These are phyloP conservation scores for Scyliorhinus canicula DNA, from an alignment of 2,797 vertebrate genomes.

Conservation along the genomic window DNA sequence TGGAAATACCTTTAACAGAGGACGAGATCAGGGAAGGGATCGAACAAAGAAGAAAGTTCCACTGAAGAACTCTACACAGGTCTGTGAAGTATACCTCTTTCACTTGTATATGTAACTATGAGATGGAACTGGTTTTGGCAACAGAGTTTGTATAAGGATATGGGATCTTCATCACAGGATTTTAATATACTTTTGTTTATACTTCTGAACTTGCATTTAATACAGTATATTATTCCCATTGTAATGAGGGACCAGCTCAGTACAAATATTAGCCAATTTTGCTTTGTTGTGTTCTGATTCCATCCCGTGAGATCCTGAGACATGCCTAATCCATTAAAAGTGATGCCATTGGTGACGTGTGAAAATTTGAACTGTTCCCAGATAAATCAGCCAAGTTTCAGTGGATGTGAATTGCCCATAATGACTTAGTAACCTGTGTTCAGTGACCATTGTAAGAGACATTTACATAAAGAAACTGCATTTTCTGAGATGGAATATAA, in stretches of 20 bases:
- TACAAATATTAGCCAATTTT: neutral
- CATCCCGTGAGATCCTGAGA: neutral
- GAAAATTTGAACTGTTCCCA: neutral
- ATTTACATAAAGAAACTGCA: neutral
- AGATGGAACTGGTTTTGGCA: neutral
- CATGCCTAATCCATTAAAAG: neutral
- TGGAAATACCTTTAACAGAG: slow-evolving; percentile 67
- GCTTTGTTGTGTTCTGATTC: neutral
- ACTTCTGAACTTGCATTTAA: neutral
- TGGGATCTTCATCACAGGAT: neutral
- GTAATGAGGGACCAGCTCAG: neutral
- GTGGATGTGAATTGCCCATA: neutral
- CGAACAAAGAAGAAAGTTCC: slow-evolving; percentile 81
- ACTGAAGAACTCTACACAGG: slow-evolving; percentile 84
- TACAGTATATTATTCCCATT: neutral
- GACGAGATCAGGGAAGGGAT: slow-evolving; percentile 77
- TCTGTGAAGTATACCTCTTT: slow-evolving; percentile 52
- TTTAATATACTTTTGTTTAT: neutral
- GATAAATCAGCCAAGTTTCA: neutral
- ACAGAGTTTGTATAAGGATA: neutral
- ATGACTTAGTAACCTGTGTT: neutral
- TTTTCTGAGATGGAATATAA: neutral
- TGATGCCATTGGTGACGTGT: neutral
- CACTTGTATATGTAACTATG: neutral
- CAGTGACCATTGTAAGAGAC: neutral